Conservation (phyloP, 2,113 vertebrate species). For the Coregonus clupeaformis region DNA sequence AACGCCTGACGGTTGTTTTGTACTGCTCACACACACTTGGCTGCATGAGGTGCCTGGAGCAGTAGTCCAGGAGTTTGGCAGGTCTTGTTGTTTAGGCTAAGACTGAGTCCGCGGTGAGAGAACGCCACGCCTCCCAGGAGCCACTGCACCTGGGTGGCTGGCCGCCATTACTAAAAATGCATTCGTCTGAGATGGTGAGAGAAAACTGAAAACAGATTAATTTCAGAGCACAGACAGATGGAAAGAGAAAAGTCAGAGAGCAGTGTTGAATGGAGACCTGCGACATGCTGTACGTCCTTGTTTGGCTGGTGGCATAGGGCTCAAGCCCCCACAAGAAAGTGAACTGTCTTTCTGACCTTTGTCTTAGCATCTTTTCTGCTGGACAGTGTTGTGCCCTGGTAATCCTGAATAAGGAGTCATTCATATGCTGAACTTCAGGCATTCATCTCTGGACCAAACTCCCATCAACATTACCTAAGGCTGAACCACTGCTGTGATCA, state of each 20-base stretch:
- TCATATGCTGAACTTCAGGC: too few relatives aligned
- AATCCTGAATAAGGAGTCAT: too few relatives aligned
- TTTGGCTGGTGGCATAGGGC: neutral
- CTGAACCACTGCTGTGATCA: neutral
- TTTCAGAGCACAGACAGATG: neutral
- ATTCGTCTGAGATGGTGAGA: constrained; percentile 71
- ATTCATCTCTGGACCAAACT: too few relatives aligned
- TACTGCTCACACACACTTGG: constrained; percentile 86
- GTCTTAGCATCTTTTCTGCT: neutral
- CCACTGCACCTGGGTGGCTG: constrained; percentile 84
- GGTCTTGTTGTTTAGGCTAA: constrained; percentile 76
- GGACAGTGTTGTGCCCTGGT: too few relatives aligned
- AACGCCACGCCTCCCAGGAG: constrained; percentile 82
- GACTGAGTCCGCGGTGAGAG: constrained; percentile 79
- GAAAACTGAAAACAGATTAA: constrained; percentile 10
- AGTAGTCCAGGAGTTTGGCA: constrained; percentile 83
- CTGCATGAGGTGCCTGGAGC: constrained; percentile 81
- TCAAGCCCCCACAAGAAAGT: neutral
- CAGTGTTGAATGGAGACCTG: too few relatives aligned
- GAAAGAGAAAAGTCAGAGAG: neutral
- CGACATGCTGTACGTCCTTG: too few relatives aligned
- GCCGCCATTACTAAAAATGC: constrained; percentile 81
- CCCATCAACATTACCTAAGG: neutral
- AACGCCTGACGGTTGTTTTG: constrained; percentile 83
- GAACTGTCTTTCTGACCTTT: neutral